A percentile compares a stretch with the other conserved stretches of the same genome.
Evolutionary conservation across 2,113 vertebrate genomes (phyloP).

Genomic region (Hypocryptadius cinnamomeus): DNA sequence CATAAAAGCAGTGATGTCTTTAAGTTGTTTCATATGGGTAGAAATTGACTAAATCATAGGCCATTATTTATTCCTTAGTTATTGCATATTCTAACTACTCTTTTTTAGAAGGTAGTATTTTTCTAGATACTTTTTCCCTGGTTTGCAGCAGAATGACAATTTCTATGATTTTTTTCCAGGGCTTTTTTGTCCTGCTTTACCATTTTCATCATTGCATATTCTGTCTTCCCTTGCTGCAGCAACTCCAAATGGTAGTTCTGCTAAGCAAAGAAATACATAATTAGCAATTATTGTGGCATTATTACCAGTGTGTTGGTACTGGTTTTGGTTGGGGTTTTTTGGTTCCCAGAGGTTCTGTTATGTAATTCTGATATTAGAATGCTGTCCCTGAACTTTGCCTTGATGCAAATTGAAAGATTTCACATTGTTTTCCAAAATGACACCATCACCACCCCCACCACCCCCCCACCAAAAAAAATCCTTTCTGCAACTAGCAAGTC

Average conservation of each 20-base stretch:
- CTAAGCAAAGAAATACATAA: neutral
- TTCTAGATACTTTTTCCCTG: neutral
- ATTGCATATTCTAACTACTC: neutral
- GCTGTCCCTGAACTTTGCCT: neutral
- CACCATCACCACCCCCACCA: neutral
- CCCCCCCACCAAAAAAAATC: rapidly evolving
- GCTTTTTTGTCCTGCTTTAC: neutral
- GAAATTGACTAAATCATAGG: neutral
- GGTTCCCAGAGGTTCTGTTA: neutral
- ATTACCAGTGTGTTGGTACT: neutral
- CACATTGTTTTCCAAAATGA: neutral
- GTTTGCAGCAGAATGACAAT: neutral
- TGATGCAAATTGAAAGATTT: neutral
- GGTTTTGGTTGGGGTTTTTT: neutral
- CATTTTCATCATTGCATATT: neutral
- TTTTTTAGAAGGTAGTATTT: neutral
- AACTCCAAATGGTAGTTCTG: neutral
- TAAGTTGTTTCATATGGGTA: neutral
- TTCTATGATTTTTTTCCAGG: neutral
- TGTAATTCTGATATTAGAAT: neutral
- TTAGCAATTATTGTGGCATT: neutral
- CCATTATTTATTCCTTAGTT: neutral
- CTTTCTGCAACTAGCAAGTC: neutral
- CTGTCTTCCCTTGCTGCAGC: neutral
- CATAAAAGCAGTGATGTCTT: neutral